phyloP scores from a whole-genome alignment of 2,797 vertebrate species.

The Petrocephalus schoutedeni region DNA sequence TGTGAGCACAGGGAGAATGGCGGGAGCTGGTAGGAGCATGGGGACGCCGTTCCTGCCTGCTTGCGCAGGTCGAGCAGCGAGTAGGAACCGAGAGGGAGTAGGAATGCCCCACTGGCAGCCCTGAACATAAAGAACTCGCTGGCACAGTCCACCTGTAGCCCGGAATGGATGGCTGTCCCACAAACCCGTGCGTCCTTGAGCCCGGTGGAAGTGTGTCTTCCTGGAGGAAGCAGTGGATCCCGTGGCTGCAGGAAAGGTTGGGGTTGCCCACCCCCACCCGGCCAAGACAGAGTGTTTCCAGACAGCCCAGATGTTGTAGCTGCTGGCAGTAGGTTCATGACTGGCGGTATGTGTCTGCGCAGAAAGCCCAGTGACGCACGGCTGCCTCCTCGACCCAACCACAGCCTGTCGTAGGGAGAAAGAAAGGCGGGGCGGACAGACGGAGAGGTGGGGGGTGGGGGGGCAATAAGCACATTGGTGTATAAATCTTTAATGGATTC shows the following conservation, averaged over 20 bases:
- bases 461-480: background rate
- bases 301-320: slow-evolving; percentile 20
- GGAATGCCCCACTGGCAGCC: background rate
- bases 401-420: background rate
- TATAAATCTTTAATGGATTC: slow-evolving; percentile 12
- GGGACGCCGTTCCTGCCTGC: background rate
- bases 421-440: background rate
- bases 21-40: background rate
- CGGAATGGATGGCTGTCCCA: background rate
- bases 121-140: background rate
- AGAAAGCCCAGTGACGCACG: slow-evolving; percentile 14
- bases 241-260: background rate
- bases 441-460: background rate
- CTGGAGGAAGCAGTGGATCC: background rate
- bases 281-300: background rate
- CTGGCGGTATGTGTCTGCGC: background rate
- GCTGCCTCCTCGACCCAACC: background rate
- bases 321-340: background rate
- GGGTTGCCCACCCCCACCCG: background rate
- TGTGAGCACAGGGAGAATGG: background rate
- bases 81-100: background rate
- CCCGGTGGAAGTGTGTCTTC: background rate
- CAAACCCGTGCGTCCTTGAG: background rate
- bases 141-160: background rate
- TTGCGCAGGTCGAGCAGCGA: background rate